These are phyloP conservation scores for Cerceris ruficornis DNA, from an alignment of 2,888 invertebrate species.

Conservation along the genomic window DNA sequence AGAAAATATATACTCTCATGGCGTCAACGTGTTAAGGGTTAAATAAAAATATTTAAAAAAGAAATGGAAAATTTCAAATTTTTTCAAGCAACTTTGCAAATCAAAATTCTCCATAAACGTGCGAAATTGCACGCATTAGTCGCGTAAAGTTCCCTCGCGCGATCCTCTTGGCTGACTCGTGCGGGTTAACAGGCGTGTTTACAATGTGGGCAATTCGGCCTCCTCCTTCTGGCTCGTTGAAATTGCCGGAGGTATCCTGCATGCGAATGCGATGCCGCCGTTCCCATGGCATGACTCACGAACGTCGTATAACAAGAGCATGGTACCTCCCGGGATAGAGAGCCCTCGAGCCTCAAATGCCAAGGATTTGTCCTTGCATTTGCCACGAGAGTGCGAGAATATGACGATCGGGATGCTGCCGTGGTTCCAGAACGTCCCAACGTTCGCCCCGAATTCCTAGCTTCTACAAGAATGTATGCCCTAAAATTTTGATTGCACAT, in stretches of 20 bases:
- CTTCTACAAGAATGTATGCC: background rate
- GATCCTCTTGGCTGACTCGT: constrained; percentile 47
- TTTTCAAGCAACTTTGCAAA: background rate
- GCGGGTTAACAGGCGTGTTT: constrained; percentile 65
- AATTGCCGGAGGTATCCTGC: constrained; percentile 59
- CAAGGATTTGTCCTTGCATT: constrained; percentile 56
- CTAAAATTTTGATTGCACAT: no score
- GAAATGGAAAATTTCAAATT: background rate
- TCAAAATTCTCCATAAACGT: background rate
- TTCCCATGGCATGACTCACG: constrained; percentile 61
- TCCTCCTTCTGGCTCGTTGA: constrained; percentile 33
- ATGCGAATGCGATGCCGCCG: constrained; percentile 58
- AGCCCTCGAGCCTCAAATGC: constrained; percentile 43
- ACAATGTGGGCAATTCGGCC: constrained; percentile 69
- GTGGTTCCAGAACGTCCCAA: constrained; percentile 21
- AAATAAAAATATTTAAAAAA: background rate
- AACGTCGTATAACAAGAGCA: constrained; percentile 43
- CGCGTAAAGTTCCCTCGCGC: constrained; percentile 20
- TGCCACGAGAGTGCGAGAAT: constrained; percentile 13
- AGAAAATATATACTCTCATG: no score
- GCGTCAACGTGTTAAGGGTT: no score
- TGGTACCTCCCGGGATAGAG: constrained; percentile 37
- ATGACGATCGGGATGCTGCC: constrained; percentile 19
- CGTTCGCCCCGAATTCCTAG: constrained; percentile 32
- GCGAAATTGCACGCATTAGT: constrained; percentile 48